Percentiles rank a stretch among this genome's conserved stretches.
Conservation (phyloP, 2,113 vertebrate genomes). For the Tyrannus savana region DNA sequence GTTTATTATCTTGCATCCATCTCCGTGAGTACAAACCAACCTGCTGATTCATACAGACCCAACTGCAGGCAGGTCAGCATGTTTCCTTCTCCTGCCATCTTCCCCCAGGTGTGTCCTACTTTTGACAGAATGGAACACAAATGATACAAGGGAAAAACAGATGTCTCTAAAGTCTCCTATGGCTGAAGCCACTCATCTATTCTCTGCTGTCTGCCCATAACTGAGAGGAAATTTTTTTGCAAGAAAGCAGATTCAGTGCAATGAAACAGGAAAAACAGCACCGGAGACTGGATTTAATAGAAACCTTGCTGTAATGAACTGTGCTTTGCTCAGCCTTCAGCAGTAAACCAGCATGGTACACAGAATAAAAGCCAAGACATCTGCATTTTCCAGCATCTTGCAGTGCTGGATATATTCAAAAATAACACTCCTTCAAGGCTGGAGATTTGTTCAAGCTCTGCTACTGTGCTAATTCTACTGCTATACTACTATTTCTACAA, state of each 20-base stretch:
- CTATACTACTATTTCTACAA: background rate
- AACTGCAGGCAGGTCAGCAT: background rate
- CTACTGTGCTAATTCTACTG: background rate
- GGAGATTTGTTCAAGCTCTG: background rate
- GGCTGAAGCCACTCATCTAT: background rate
- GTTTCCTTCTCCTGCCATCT: background rate
- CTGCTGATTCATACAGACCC: background rate
- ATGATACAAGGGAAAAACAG: background rate
- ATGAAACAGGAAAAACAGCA: background rate
- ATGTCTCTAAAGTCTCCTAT: background rate
- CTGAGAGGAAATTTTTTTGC: background rate
- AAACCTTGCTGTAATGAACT: background rate
- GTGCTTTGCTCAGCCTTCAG: background rate
- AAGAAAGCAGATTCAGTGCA: background rate
- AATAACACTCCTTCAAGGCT: background rate
- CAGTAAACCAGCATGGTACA: background rate
- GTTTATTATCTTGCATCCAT: background rate
- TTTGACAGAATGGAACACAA: conserved; percentile 14
- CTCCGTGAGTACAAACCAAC: background rate
- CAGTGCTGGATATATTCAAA: background rate
- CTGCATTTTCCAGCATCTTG: background rate
- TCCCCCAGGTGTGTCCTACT: conserved; percentile 6
- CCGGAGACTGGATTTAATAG: background rate
- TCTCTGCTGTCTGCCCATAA: background rate
- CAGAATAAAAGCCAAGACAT: background rate